Evolutionary conservation across 1,140 invertebrate genomes (phyloP).

Genomic region (Cepaea nemoralis): DNA sequence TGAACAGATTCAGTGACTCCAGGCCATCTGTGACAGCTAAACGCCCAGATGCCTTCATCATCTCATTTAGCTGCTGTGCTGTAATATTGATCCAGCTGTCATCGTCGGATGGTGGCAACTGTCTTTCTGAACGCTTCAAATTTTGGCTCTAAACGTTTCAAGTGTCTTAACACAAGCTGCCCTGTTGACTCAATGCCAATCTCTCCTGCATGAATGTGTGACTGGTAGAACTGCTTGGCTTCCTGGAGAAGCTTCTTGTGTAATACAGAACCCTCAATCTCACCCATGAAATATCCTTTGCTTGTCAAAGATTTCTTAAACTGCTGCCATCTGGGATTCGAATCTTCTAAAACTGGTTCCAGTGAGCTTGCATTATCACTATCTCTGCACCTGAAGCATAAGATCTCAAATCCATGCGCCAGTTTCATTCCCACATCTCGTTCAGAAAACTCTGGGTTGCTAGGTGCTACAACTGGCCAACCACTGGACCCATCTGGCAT

Average conservation of each 20-base stretch:
- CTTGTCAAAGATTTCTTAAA: constrained; percentile 81
- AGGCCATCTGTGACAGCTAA: constrained; percentile 4
- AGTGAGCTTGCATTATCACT: constrained; percentile 9
- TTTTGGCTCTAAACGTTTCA: constrained; percentile 24
- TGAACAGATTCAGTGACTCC: constrained; percentile 68
- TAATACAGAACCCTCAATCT: constrained; percentile 86
- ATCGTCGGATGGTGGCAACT: constrained; percentile 71
- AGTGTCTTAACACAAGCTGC: neutral
- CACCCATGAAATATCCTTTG: constrained; percentile 84
- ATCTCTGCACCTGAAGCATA: constrained; percentile 74
- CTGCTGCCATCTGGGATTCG: constrained; percentile 79
- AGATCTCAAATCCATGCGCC: constrained; percentile 91
- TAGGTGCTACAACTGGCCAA: constrained; percentile 81
- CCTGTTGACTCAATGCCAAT: too few species aligned
- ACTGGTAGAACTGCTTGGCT: constrained; percentile 82
- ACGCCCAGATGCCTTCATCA: constrained; percentile 76
- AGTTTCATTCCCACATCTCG: constrained; percentile 87
- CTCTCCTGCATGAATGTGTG: constrained; percentile 30
- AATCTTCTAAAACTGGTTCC: constrained; percentile 63
- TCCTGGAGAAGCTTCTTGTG: constrained; percentile 81
- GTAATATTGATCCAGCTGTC: constrained; percentile 90
- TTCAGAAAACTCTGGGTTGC: constrained; percentile 79
- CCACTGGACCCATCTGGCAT: constrained; percentile 82
- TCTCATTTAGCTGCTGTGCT: constrained; percentile 84
- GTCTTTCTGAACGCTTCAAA: constrained; percentile 56